Evolutionary conservation across 2,113 vertebrate species (phyloP).

Genomic region (Danionella cerebrum): DNA sequence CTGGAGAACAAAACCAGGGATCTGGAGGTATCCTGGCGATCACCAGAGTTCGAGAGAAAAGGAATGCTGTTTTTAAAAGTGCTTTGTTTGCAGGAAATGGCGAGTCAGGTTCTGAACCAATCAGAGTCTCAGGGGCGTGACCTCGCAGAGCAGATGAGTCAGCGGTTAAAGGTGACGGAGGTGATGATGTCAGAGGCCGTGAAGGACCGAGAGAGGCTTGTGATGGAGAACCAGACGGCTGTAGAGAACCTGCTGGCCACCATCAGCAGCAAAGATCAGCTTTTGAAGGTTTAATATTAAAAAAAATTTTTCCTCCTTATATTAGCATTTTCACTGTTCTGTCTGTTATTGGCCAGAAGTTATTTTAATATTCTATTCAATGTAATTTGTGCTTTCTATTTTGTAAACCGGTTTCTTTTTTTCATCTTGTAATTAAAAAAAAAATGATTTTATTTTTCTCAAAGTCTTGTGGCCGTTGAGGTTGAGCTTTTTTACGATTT

Average conservation of each 20-base stretch:
- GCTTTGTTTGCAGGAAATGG: slow-evolving; percentile 51
- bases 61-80: no score
- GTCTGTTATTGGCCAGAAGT: not conserved
- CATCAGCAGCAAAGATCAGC: slow-evolving; percentile 68
- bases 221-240: slow-evolving; percentile 64
- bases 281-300: slow-evolving; percentile 56
- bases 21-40: slow-evolving; percentile 67
- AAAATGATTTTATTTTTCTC: no score
- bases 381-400: no score
- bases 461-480: no score
- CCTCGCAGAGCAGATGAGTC: slow-evolving; percentile 63
- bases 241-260: slow-evolving; percentile 64
- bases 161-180: slow-evolving; percentile 68
- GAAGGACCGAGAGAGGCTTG: slow-evolving; percentile 62
- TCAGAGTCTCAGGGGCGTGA: slow-evolving; percentile 53
- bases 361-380: not conserved
- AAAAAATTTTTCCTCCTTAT: not conserved
- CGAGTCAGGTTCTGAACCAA: slow-evolving; percentile 52
- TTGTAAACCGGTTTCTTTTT: no score
- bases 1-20: slow-evolving; percentile 67
- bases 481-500: no score
- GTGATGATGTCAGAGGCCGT: slow-evolving; percentile 61
- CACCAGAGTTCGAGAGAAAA: no score
- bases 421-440: no score
- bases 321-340: not conserved